Evolutionary conservation across 2,113 vertebrate genomes (phyloP).

Genomic region (Falco punctatus): DNA sequence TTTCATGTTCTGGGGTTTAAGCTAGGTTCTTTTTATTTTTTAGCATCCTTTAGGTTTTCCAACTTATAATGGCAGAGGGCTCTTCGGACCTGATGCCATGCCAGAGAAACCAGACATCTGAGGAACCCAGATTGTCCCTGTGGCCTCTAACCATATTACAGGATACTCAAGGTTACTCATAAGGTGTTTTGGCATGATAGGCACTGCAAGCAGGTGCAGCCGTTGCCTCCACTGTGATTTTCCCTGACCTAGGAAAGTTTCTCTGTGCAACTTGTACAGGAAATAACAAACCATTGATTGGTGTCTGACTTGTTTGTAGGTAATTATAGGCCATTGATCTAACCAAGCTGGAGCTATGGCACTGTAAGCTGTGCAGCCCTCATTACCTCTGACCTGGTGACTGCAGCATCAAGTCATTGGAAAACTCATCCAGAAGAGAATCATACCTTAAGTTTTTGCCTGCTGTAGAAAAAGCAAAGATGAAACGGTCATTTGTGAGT

Average conservation of each 20-base stretch:
- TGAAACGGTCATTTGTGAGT: conserved; percentile 46
- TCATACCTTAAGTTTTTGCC: conserved; percentile 31
- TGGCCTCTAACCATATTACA: conserved; percentile 24
- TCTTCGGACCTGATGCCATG: neutral
- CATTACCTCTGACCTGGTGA: conserved; percentile 72
- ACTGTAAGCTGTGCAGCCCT: conserved; percentile 55
- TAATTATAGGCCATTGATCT: conserved; percentile 82
- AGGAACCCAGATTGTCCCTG: conserved; percentile 58
- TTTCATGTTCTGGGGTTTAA: neutral
- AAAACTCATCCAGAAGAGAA: conserved; percentile 59
- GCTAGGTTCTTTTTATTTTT: neutral
- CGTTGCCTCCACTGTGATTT: conserved; percentile 59
- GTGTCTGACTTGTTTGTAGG: conserved; percentile 79
- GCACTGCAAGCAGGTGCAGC: conserved; percentile 61
- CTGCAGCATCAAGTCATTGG: conserved; percentile 32
- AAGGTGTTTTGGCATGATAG: conserved; percentile 45
- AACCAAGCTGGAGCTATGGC: conserved; percentile 52
- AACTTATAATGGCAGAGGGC: neutral
- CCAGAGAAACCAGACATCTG: conserved; percentile 38
- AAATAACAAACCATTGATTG: conserved; percentile 79
- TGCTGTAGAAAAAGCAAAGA: conserved; percentile 36
- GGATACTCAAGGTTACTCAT: conserved; percentile 55
- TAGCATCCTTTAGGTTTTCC: neutral
- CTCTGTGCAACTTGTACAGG: conserved; percentile 68
- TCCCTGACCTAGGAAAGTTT: conserved; percentile 72